A percentile compares a stretch with the other conserved stretches of the same genome.
Evolutionary conservation across 1,140 invertebrate species (phyloP).

Genomic region (Atta texana): DNA sequence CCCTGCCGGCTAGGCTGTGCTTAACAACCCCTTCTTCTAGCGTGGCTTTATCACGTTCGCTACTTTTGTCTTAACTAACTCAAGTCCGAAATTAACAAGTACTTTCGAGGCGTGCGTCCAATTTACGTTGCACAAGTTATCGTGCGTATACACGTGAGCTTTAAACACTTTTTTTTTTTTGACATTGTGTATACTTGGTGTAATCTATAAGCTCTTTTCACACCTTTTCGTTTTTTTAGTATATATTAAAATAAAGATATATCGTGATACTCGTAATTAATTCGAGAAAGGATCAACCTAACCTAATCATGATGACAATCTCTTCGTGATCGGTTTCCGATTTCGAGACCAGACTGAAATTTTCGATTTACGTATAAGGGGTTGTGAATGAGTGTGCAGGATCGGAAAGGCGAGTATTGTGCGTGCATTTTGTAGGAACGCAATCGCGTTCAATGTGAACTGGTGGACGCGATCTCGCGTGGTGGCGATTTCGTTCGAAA

Average conservation of each 20-base stretch:
- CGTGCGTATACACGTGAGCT: background rate
- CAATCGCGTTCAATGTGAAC: slow-evolving; percentile 35
- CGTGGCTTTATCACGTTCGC: slow-evolving; percentile 54
- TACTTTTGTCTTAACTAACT: background rate
- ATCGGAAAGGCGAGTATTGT: background rate
- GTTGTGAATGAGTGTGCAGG: slow-evolving; percentile 1
- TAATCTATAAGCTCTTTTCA: background rate
- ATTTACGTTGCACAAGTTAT: background rate
- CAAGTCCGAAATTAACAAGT: slow-evolving; percentile 24
- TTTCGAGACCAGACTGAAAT: background rate
- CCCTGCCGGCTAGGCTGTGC: slow-evolving; percentile 35
- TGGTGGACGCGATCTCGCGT: slow-evolving; percentile 25
- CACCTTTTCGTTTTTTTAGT: background rate
- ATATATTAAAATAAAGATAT: background rate
- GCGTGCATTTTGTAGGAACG: slow-evolving; percentile 24
- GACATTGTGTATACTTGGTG: background rate
- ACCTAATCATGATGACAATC: background rate
- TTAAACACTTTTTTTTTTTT: background rate
- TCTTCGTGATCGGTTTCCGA: slow-evolving; percentile 4
- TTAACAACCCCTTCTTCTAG: slow-evolving; percentile 41
- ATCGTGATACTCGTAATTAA: background rate
- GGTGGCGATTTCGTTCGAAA: slow-evolving; percentile 38
- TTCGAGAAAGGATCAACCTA: background rate
- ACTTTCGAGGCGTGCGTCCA: background rate
- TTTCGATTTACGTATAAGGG: background rate